phyloP scores from a whole-genome alignment of 2,113 vertebrate genomes.

The Pseudolaguvia tuberculata region DNA sequence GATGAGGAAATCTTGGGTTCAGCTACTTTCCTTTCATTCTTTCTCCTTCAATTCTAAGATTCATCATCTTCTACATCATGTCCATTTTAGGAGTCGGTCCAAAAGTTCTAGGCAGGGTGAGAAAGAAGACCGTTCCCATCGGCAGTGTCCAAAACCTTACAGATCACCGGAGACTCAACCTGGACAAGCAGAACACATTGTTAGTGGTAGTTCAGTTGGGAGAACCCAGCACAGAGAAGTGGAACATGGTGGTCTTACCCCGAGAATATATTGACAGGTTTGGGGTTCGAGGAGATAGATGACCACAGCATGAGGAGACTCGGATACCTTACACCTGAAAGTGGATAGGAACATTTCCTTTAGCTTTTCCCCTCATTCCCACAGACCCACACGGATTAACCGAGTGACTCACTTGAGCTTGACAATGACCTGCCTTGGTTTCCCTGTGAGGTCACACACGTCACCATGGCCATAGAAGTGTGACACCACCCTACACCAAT shows the following conservation, averaged over 20 bases:
- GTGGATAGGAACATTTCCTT: conserved; percentile 23
- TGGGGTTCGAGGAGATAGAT: conserved; percentile 97
- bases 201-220: neutral
- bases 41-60: neutral
- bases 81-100: neutral
- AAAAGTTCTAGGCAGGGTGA: conserved; percentile 72
- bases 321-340: conserved; percentile 92
- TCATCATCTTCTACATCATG: neutral
- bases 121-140: conserved; percentile 94
- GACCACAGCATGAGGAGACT: conserved; percentile 97
- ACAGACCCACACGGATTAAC: neutral
- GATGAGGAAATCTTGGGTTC: neutral
- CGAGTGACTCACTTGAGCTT: conserved; percentile 89
- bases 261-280: conserved; percentile 94
- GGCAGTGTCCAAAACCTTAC: conserved; percentile 92
- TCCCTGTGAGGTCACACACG: conserved; percentile 90
- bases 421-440: conserved; percentile 92
- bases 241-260: conserved; percentile 72
- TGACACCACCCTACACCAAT: conserved; percentile 81
- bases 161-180: conserved; percentile 98
- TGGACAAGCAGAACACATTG: conserved; percentile 35
- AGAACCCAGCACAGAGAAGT: neutral
- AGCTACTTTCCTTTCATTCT: neutral
- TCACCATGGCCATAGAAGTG: conserved; percentile 97
- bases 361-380: conserved; percentile 8